Conservation (phyloP, 2,888 invertebrate species). For the Xylota segnis region DNA sequence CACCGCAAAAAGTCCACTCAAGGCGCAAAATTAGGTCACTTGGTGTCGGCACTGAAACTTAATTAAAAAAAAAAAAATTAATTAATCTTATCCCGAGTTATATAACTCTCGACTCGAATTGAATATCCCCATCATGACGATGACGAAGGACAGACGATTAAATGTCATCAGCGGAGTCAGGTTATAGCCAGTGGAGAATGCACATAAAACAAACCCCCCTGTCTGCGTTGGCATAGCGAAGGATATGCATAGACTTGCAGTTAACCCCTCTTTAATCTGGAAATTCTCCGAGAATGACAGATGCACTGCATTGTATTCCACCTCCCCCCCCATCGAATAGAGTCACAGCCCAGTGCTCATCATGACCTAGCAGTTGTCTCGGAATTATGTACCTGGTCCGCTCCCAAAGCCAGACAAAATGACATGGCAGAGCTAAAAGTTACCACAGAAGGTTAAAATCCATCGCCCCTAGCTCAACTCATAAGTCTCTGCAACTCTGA, state of each 20-base stretch:
- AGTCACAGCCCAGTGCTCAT: slow-evolving; percentile 18
- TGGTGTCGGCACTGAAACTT: slow-evolving; percentile 2
- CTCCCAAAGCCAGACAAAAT: slow-evolving; percentile 25
- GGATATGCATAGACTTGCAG: slow-evolving; percentile 39
- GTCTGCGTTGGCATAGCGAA: slow-evolving; percentile 4
- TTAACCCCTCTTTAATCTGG: slow-evolving; percentile 46
- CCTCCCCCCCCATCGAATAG: not conserved
- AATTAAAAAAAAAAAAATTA: slow-evolving; percentile 19
- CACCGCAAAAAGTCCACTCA: not conserved
- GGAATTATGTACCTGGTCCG: slow-evolving; percentile 48
- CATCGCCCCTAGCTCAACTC: slow-evolving; percentile 38
- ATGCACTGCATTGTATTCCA: slow-evolving; percentile 8
- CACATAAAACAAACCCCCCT: not conserved
- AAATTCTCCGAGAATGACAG: slow-evolving; percentile 56
- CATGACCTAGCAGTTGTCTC: slow-evolving; percentile 37
- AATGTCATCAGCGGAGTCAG: slow-evolving; percentile 24
- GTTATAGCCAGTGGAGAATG: slow-evolving; percentile 2
- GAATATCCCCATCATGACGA: slow-evolving; percentile 10
- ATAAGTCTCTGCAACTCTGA: slow-evolving; percentile 31
- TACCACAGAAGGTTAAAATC: slow-evolving; percentile 54
- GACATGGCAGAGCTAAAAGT: slow-evolving; percentile 42
- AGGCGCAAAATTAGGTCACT: not conserved
- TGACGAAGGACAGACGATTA: slow-evolving; percentile 1
- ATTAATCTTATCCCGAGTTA: slow-evolving; percentile 26
- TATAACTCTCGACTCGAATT: slow-evolving; percentile 2